A percentile compares a stretch with the other conserved stretches of the same genome.
These are phyloP conservation scores for Cerastoderma edule DNA, from an alignment of 2,888 invertebrate species.

Conservation along the genomic window DNA sequence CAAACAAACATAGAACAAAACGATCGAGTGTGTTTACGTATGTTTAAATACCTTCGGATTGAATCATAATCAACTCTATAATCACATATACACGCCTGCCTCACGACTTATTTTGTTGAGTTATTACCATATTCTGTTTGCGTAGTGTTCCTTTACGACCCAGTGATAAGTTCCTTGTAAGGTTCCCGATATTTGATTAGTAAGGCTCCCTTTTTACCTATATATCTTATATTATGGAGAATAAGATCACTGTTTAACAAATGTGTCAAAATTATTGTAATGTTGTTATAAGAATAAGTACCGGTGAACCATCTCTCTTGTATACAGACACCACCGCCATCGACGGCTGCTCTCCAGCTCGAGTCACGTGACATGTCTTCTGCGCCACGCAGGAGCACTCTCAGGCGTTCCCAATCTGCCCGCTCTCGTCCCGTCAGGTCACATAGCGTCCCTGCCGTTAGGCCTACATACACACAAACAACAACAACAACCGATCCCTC, in stretches of 20 bases:
- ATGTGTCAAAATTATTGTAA: too few species aligned
- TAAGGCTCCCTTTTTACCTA: too few species aligned
- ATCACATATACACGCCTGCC: constrained; percentile 13
- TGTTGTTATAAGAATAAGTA: too few species aligned
- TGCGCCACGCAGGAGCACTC: constrained; percentile 25
- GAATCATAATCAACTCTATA: constrained; percentile 6
- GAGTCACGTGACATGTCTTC: constrained; percentile 23
- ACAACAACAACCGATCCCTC: constrained; percentile 32
- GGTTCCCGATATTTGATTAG: too few species aligned
- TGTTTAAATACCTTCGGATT: too few species aligned
- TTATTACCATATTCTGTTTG: constrained; percentile 37
- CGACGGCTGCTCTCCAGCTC: not conserved
- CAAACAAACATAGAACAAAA: too few species aligned
- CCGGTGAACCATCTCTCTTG: constrained; percentile 12
- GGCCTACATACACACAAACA: constrained; percentile 37
- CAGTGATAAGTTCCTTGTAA: constrained; percentile 38
- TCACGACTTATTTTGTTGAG: constrained; percentile 13
- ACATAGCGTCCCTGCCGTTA: constrained; percentile 48
- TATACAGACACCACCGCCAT: constrained; percentile 25
- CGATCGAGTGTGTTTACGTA: too few species aligned
- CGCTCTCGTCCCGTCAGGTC: constrained; percentile 36
- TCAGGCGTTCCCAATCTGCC: constrained; percentile 42
- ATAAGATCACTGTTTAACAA: too few species aligned
- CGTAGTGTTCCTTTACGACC: constrained; percentile 59
- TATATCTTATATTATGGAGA: too few species aligned